phyloP scores from a whole-genome alignment of 2,113 vertebrate genomes.

The Acanthisitta chloris region DNA sequence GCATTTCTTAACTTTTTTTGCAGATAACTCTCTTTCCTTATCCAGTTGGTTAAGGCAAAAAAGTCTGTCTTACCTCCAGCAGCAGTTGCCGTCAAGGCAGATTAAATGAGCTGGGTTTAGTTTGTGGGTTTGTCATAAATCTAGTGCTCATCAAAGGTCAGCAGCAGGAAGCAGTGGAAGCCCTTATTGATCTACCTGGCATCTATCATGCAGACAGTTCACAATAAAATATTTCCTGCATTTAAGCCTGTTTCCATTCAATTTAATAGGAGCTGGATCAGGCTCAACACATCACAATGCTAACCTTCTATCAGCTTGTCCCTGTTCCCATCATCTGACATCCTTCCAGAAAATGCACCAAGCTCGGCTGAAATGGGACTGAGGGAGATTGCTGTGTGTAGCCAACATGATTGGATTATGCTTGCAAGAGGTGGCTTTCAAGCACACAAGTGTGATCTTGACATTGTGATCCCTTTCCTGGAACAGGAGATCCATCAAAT shows the following conservation, averaged over 20 bases:
- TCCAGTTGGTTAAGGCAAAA: conserved; percentile 20
- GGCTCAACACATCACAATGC: background rate
- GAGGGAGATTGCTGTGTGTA: background rate
- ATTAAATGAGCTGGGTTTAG: conserved; percentile 14
- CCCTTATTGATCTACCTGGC: conserved; percentile 43
- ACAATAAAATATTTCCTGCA: conserved; percentile 37
- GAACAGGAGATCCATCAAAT: background rate
- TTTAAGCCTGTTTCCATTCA: conserved; percentile 29
- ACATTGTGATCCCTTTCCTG: background rate
- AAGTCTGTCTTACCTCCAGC: conserved; percentile 28
- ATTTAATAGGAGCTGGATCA: background rate
- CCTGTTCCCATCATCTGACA: background rate
- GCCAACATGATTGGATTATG: background rate
- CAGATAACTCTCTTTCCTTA: background rate
- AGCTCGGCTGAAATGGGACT: background rate
- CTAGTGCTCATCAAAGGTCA: conserved; percentile 38
- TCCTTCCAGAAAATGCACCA: background rate
- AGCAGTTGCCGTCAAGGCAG: conserved; percentile 8
- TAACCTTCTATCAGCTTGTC: background rate
- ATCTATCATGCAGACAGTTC: conserved; percentile 30
- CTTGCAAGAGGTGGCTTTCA: background rate
- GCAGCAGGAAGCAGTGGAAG: conserved; percentile 31
- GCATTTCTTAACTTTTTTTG: conserved; percentile 7
- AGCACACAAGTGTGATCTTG: background rate
- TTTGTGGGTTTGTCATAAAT: conserved; percentile 32